Percentiles rank a stretch among this genome's conserved stretches.
These are phyloP conservation scores for Catostomus latipinnis DNA, from an alignment of 2,797 vertebrate genomes.

Conservation along the genomic window DNA sequence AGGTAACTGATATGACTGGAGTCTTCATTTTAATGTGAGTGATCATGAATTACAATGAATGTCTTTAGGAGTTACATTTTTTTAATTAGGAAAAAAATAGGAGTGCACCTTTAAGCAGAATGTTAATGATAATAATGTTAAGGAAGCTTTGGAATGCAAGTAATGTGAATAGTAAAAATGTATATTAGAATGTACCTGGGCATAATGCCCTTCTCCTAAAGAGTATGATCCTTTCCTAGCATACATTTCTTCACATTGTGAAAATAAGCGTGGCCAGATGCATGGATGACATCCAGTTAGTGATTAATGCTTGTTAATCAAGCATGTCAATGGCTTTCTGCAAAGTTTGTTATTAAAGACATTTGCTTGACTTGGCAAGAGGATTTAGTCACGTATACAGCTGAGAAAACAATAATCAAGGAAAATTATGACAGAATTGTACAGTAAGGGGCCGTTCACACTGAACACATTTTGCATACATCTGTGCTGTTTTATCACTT, in stretches of 20 bases:
- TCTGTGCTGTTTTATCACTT: no score
- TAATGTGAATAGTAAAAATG: neutral
- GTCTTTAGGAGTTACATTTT: no score
- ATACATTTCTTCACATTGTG: constrained; percentile 62
- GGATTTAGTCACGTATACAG: neutral
- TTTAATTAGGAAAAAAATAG: no score
- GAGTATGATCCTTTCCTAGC: constrained; percentile 53
- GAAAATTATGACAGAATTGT: neutral
- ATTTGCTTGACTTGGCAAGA: neutral
- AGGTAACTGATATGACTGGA: no score
- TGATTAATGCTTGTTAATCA: constrained; percentile 62
- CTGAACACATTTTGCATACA: no score
- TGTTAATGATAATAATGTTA: constrained; percentile 12
- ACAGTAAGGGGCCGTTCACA: neutral
- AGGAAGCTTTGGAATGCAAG: neutral
- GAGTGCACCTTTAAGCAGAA: constrained; percentile 12
- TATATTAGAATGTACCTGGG: constrained; percentile 50
- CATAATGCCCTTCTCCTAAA: constrained; percentile 20
- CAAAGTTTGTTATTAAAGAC: constrained; percentile 8
- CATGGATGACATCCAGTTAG: constrained; percentile 65
- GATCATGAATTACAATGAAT: no score
- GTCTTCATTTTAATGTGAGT: no score
- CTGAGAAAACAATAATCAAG: neutral
- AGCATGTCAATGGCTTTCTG: constrained; percentile 37
- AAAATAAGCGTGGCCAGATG: constrained; percentile 40